phyloP scores from a whole-genome alignment of 2,113 vertebrate genomes.

The Camarhynchus parvulus region DNA sequence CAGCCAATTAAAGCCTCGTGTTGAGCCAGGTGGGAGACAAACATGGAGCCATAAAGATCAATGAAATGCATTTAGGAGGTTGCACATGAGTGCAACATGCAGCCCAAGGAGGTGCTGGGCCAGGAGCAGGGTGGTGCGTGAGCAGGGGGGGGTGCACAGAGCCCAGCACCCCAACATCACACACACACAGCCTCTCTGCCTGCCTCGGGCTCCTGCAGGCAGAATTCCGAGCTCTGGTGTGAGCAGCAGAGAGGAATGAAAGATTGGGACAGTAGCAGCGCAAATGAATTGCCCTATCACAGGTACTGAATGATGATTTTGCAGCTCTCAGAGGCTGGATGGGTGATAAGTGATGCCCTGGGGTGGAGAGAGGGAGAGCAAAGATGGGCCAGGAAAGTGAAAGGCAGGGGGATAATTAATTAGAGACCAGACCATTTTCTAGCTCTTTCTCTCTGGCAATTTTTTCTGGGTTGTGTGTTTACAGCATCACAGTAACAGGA shows the following conservation, averaged over 20 bases:
- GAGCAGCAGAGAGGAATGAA: neutral
- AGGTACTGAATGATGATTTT: neutral
- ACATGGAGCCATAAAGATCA: neutral
- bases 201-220: neutral
- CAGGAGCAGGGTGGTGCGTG: fast-evolving
- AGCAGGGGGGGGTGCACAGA: neutral
- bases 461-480: neutral
- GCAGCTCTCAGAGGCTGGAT: neutral
- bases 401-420: neutral
- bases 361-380: neutral
- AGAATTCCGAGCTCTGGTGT: neutral
- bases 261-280: neutral
- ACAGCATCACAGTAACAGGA: neutral
- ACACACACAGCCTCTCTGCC: neutral
- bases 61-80: neutral
- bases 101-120: neutral
- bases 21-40: neutral
- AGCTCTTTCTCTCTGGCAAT: neutral
- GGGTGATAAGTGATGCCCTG: neutral
- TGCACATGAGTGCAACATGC: fast-evolving
- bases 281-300: neutral
- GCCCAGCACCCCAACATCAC: neutral
- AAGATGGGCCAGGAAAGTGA: neutral
- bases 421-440: neutral
- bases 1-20: neutral